phyloP scores from a whole-genome alignment of 2,113 vertebrate species.

The Lampris megalopsis region DNA sequence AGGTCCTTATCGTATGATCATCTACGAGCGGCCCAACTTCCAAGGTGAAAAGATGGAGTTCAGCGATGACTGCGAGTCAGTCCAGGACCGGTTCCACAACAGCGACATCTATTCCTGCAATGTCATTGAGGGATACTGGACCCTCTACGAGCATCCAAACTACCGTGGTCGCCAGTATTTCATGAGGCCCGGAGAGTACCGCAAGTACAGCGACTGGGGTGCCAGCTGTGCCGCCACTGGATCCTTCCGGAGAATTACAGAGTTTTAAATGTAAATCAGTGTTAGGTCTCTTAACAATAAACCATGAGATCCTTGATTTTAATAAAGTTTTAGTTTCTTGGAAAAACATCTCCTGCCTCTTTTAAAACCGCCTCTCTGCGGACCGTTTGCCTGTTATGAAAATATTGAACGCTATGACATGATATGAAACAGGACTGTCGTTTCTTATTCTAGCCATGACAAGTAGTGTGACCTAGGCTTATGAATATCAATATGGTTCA shows the following conservation, averaged over 20 bases:
- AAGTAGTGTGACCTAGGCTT: not conserved
- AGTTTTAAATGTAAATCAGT: constrained; percentile 59
- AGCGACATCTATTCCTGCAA: constrained; percentile 75
- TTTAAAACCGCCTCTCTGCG: not conserved
- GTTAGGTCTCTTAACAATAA: not conserved
- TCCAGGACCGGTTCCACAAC: constrained; percentile 74
- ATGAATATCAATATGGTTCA: constrained; percentile 21
- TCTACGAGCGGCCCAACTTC: constrained; percentile 76
- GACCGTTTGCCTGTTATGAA: constrained; percentile 44
- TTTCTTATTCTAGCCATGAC: not conserved
- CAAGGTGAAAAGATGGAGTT: constrained; percentile 80
- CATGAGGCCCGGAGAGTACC: constrained; percentile 76
- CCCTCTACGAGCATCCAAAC: constrained; percentile 72
- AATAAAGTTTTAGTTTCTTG: not conserved
- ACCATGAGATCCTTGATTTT: not conserved
- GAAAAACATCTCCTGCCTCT: not conserved
- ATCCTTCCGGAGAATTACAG: constrained; percentile 74
- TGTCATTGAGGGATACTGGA: constrained; percentile 75
- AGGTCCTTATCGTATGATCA: constrained; percentile 71
- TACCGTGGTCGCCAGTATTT: constrained; percentile 78
- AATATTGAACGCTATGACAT: constrained; percentile 13
- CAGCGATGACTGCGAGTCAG: constrained; percentile 75
- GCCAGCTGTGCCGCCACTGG: constrained; percentile 70
- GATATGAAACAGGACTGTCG: not conserved
- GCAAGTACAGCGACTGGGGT: constrained; percentile 75